These are phyloP conservation scores for Agriopis marginaria DNA, from an alignment of 2,888 invertebrate species.

Conservation along the genomic window DNA sequence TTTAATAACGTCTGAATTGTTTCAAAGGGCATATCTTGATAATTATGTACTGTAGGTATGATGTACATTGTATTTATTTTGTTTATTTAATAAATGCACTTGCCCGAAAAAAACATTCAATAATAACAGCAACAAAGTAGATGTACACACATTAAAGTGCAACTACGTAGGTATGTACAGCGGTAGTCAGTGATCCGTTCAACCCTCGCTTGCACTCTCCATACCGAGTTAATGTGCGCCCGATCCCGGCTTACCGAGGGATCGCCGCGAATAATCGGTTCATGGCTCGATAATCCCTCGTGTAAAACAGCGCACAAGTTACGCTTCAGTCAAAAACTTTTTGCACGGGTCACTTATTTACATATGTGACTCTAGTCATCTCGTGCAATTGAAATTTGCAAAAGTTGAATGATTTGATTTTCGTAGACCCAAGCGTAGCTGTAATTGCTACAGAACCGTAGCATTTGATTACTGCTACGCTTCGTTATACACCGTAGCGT, in stretches of 20 bases:
- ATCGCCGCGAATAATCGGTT: conserved; percentile 71
- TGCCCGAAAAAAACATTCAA: neutral
- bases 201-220: conserved; percentile 44
- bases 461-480: neutral
- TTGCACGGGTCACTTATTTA: conserved; percentile 46
- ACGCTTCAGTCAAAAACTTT: conserved; percentile 62
- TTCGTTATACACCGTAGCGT: too few species aligned
- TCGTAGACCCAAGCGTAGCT: neutral
- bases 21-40: too few species aligned
- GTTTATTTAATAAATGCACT: neutral
- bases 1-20: too few species aligned
- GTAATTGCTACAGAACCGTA: neutral
- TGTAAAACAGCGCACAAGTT: conserved; percentile 74
- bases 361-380: conserved; percentile 29
- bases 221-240: conserved; percentile 53
- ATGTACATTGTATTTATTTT: too few species aligned
- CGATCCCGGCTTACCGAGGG: conserved; percentile 77
- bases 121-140: neutral
- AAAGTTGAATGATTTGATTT: neutral
- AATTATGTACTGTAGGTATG: too few species aligned
- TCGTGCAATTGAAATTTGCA: neutral
- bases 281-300: conserved; percentile 73
- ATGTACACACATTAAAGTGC: neutral
- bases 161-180: conserved; percentile 11
- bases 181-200: conserved; percentile 32